Conservation (phyloP, 2,113 vertebrate genomes). For the Calyptommatus sinebrachiatus region DNA sequence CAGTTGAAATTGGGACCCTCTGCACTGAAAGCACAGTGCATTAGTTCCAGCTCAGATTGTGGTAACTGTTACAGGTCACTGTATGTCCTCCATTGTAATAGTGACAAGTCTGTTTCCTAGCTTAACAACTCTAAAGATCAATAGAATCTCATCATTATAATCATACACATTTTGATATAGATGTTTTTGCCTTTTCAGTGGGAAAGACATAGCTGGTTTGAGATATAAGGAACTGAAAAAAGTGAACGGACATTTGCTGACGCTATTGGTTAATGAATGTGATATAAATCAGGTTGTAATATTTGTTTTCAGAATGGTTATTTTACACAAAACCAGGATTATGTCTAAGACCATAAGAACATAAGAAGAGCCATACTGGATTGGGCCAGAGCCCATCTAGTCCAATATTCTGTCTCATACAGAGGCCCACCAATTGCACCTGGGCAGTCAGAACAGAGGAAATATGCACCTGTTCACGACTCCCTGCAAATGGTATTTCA, state of each 20-base stretch:
- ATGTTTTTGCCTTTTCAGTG: conserved; percentile 2
- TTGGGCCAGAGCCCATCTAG: no score
- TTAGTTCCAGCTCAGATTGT: neutral
- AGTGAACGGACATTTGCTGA: conserved; percentile 15
- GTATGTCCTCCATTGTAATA: neutral
- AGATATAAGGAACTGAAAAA: neutral
- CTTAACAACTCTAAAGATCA: neutral
- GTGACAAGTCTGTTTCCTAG: neutral
- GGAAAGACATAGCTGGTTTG: conserved; percentile 36
- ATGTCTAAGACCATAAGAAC: no score
- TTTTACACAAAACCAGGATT: neutral
- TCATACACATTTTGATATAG: neutral
- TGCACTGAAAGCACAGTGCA: neutral
- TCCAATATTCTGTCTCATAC: no score
- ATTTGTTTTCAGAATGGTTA: neutral
- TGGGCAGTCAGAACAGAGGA: no score
- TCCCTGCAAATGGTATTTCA: no score
- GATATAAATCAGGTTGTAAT: conserved; percentile 17
- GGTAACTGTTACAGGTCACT: neutral
- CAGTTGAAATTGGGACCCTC: neutral
- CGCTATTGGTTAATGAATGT: conserved; percentile 31
- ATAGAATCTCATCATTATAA: neutral
- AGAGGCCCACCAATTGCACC: no score
- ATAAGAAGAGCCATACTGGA: no score
- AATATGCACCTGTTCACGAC: no score